Evolutionary conservation across 2,797 vertebrate genomes (phyloP).

Genomic region (Mormyrops boulengeri): DNA sequence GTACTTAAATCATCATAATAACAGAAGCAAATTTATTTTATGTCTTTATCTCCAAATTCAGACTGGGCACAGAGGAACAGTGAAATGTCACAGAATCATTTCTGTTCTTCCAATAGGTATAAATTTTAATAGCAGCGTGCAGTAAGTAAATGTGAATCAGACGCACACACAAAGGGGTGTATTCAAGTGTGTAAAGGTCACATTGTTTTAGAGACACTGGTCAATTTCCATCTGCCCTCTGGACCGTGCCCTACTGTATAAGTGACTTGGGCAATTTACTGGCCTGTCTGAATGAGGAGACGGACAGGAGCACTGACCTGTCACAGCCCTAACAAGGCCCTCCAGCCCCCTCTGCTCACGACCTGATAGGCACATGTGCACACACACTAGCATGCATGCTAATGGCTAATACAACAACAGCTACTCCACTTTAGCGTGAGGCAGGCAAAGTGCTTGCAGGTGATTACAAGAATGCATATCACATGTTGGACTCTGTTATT

Average conservation of each 20-base stretch:
- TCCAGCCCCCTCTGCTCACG: not conserved
- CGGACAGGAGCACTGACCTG: not conserved
- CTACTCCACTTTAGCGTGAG: not conserved
- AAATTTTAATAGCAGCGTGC: conserved; percentile 23
- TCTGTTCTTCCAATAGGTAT: conserved; percentile 22
- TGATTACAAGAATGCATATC: no score
- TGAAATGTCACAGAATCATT: conserved; percentile 16
- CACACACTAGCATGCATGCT: not conserved
- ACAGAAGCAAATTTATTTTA: not conserved
- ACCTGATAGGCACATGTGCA: not conserved
- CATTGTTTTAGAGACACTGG: conserved; percentile 54
- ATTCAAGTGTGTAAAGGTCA: conserved; percentile 43
- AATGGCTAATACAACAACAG: not conserved
- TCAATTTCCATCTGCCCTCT: conserved; percentile 47
- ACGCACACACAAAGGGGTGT: conserved; percentile 41
- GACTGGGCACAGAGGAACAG: not conserved
- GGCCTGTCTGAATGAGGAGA: conserved; percentile 29
- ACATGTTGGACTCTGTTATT: not conserved
- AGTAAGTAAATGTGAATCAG: conserved; percentile 40
- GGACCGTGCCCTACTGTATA: conserved; percentile 47
- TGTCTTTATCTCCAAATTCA: not conserved
- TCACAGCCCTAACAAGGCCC: not conserved
- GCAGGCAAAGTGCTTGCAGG: not conserved
- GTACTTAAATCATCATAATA: not conserved
- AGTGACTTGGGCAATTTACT: conserved; percentile 38